Conservation (phyloP, 2,888 invertebrate genomes). For the Callosobruchus maculatus region DNA sequence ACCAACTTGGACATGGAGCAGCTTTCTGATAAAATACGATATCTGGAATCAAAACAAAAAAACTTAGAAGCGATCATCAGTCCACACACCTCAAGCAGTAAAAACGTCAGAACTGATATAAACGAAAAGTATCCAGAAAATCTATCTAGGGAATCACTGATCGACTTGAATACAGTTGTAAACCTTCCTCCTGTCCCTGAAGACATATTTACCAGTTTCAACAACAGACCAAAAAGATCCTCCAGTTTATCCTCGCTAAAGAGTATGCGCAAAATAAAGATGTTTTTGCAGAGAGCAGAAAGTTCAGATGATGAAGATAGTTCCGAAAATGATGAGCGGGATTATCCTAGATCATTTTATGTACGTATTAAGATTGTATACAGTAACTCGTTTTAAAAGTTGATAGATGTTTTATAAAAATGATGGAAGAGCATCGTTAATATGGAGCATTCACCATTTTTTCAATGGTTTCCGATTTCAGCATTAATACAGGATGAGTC, state of each 20-base stretch:
- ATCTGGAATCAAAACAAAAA: conserved; percentile 22
- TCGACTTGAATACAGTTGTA: conserved; percentile 46
- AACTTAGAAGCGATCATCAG: conserved; percentile 26
- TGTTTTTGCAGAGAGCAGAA: conserved; percentile 48
- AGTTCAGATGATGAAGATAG: conserved; percentile 47
- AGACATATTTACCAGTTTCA: conserved; percentile 48
- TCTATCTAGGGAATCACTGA: conserved; percentile 48
- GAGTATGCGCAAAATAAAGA: conserved; percentile 49
- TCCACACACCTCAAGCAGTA: conserved; percentile 32
- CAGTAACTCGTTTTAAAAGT: too few relatives aligned
- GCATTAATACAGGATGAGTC: too few relatives aligned
- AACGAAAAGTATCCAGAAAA: conserved; percentile 52
- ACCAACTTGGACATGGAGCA: conserved; percentile 26
- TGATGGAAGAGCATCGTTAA: too few relatives aligned
- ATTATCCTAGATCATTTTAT: conserved; percentile 29
- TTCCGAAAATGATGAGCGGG: conserved; percentile 44
- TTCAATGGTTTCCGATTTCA: too few relatives aligned
- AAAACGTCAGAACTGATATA: conserved; percentile 45
- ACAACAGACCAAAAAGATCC: conserved; percentile 44
- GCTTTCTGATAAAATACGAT: conserved; percentile 41
- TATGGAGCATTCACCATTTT: background rate
- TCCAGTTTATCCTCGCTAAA: conserved; percentile 50
- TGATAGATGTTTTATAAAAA: too few relatives aligned
- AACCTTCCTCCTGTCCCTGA: conserved; percentile 51
- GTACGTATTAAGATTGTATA: conserved; percentile 20